Conservation (phyloP, 2,113 vertebrate genomes). For the Ascaphus truei region DNA sequence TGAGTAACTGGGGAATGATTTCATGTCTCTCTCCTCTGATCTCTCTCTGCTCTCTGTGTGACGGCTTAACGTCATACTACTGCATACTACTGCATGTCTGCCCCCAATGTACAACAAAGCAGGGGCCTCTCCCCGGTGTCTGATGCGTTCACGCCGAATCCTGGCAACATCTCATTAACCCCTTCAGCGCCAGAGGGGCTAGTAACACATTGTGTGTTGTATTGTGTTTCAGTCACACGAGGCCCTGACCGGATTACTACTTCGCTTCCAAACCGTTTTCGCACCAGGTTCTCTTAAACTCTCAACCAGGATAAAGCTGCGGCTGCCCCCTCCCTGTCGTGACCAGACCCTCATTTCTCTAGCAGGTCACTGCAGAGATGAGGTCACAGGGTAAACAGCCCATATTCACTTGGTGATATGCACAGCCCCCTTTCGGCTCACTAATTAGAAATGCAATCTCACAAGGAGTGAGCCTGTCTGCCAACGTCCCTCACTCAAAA, state of each 20-base stretch:
- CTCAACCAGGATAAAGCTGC: slow-evolving; percentile 5
- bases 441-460: slow-evolving; percentile 90
- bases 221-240: not conserved
- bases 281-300: not conserved
- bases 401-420: slow-evolving; percentile 31
- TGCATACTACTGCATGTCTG: too few species aligned
- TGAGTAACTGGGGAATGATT: slow-evolving; percentile 1
- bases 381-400: slow-evolving; percentile 33
- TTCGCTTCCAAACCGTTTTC: too few species aligned
- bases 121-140: not conserved
- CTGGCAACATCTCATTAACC: not conserved
- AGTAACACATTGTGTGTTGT: not conserved
- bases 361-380: slow-evolving; percentile 28
- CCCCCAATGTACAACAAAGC: not conserved
- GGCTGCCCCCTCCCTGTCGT: slow-evolving; percentile 20
- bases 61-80: slow-evolving; percentile 1
- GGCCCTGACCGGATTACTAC: slow-evolving; percentile 2
- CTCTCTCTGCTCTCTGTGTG: not conserved
- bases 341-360: slow-evolving; percentile 28
- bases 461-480: slow-evolving; percentile 75
- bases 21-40: slow-evolving; percentile 8
- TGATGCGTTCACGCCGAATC: not conserved
- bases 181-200: not conserved
- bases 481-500: slow-evolving; percentile 76
- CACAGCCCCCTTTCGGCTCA: slow-evolving; percentile 58